phyloP scores from a whole-genome alignment of 2,888 invertebrate species.

The Hybos culiciformis region DNA sequence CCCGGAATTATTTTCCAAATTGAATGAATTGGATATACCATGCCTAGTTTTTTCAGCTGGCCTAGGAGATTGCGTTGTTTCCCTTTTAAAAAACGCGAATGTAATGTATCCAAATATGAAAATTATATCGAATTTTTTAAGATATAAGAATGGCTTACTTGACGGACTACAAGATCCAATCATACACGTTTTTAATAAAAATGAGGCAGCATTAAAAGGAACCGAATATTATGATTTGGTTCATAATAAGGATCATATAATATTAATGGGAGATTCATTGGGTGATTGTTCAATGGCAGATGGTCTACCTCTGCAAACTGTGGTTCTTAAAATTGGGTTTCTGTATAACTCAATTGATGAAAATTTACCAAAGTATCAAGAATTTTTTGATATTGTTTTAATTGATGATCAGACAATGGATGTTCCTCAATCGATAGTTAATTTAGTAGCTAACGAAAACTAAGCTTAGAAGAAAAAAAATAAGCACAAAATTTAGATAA shows the following conservation, averaged over 20 bases:
- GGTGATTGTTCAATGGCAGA: conserved; percentile 90
- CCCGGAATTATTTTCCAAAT: conserved; percentile 47
- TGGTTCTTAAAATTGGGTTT: conserved; percentile 82
- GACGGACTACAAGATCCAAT: conserved; percentile 57
- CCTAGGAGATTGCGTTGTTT: conserved; percentile 75
- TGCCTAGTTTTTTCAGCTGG: conserved; percentile 92
- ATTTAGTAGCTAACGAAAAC: too few relatives aligned
- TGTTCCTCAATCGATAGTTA: conserved; percentile 40
- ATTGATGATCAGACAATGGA: conserved; percentile 79
- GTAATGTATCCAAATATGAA: conserved; percentile 58
- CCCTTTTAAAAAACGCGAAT: conserved; percentile 55
- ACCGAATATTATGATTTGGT: conserved; percentile 66
- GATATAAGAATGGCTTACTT: conserved; percentile 51
- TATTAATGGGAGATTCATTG: conserved; percentile 83
- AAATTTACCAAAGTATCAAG: conserved; percentile 56
- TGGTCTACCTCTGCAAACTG: conserved; percentile 60
- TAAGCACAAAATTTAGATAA: too few relatives aligned
- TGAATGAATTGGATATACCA: conserved; percentile 58
- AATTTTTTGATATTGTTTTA: conserved; percentile 79
- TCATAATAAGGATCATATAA: conserved; percentile 57
- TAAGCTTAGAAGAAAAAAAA: too few relatives aligned
- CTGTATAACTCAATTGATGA: conserved; percentile 62
- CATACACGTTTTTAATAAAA: conserved; percentile 91
- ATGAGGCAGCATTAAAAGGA: conserved; percentile 66
- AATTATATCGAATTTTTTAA: conserved; percentile 77